Base-by-base conservation (phyloP, 1,140 invertebrate genomes). In the Brachionus koreanus region DNA sequence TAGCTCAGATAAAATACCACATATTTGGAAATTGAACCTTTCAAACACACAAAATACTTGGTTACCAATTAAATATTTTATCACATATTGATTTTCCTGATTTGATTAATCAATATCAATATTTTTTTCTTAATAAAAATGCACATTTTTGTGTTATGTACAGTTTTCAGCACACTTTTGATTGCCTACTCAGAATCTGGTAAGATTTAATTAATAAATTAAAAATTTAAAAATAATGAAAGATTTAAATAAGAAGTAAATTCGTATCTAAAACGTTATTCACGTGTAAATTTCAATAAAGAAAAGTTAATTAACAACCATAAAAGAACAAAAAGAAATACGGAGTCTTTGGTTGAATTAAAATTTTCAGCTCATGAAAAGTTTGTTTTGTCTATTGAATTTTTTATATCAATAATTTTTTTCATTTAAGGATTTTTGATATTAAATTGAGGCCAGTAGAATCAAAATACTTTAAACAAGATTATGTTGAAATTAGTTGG, bases 281-380 rank as follows among this genome's bases (percentile, higher is more conserved):
- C 69, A 74, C 39, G 42, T 25, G 37, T 74, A 43, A 74, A 74
- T 74, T 74, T 74, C 12, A n/a, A 74, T 33, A 74, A 46, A 46
- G 23, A 74, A 1, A 29, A 65, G 12, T 63, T 79, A n/a, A 57
- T 39, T 39, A 65, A 61, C 33, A 79, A 19, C 10, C 76, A 79
- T 19, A 29, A 37, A 13, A 63, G 46, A 79, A 29, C 16, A 3
- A 79, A 65, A 16, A 25, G 76, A 3, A 9, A 23, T 5, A 25
- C 19, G 12, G 16, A 79, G 12, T 10, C 25, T 33, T 29, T 61
- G 4, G 4, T 79, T 19, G 39, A 61, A 9, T 35, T 79, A 43
- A 61, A 61, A 57, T 79, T 79, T 13, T 9, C 25, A 57, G 76
- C 76, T 25, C 76, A 79, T 35, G 49, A 43, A 57, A 79, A 79